These are phyloP conservation scores for Lottia gigantea DNA, from an alignment of 2,888 invertebrate genomes.

Conservation along the genomic window DNA sequence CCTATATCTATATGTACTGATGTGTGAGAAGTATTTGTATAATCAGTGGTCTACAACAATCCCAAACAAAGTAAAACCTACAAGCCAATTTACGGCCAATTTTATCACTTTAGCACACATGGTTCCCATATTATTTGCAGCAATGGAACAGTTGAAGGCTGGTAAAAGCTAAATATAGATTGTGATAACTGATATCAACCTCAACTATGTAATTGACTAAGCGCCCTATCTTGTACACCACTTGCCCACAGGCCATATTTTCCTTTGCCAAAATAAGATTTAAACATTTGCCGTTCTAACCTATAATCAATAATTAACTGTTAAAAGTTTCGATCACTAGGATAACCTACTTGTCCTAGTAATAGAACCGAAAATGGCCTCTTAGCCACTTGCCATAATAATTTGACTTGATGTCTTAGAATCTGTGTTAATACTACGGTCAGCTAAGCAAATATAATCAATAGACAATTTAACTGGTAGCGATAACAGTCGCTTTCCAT, in stretches of 20 bases:
- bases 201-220: constrained; percentile 11
- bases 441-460: too few species aligned
- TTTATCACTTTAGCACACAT: constrained; percentile 10
- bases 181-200: constrained; percentile 11
- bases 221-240: constrained; percentile 8
- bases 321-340: constrained; percentile 4
- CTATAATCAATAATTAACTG: constrained; percentile 2
- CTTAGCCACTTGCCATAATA: constrained; percentile 6
- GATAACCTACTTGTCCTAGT: constrained; percentile 1
- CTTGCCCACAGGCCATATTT: constrained; percentile 8
- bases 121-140: constrained; percentile 8
- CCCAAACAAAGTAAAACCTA: constrained; percentile 8
- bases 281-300: neutral
- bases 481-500: too few species aligned
- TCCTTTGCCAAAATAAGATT: constrained; percentile 9
- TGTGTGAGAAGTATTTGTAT: constrained; percentile 3
- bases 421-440: neutral
- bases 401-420: constrained; percentile 1
- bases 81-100: constrained; percentile 6
- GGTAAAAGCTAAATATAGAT: constrained; percentile 5
- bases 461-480: too few species aligned
- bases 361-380: constrained; percentile 1
- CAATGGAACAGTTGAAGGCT: constrained; percentile 4
- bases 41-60: constrained; percentile 11
- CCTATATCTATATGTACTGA: neutral